Evolutionary conservation across 2,797 vertebrate species (phyloP).

Genomic region (Melanotaenia boesemani): DNA sequence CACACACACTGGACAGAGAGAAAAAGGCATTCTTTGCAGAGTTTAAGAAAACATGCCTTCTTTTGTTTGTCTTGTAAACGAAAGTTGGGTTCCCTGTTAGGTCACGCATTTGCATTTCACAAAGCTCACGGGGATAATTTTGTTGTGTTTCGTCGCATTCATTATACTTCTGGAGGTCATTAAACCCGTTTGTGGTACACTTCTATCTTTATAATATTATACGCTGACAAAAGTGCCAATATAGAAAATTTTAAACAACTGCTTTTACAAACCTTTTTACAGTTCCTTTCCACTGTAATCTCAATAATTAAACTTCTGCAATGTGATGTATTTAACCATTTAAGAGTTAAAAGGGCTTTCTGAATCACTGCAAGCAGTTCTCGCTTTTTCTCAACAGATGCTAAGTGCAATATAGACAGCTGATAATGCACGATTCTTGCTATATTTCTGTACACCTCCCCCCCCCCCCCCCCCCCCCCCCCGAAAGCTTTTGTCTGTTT

Average conservation of each 20-base stretch:
- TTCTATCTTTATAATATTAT: background rate
- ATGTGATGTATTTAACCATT: background rate
- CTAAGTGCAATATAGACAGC: background rate
- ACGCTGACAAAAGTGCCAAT: background rate
- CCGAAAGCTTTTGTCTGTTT: slow-evolving; percentile 1
- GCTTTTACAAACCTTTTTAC: background rate
- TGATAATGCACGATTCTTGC: background rate
- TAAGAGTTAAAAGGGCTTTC: background rate
- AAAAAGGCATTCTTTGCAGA: slow-evolving; percentile 68
- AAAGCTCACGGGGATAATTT: slow-evolving; percentile 63
- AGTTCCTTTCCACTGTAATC: background rate
- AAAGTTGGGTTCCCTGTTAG: slow-evolving; percentile 72
- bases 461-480: too few relatives aligned
- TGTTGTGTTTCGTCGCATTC: slow-evolving; percentile 30
- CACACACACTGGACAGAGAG: slow-evolving; percentile 65
- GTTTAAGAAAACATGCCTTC: slow-evolving; percentile 80
- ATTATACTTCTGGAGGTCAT: slow-evolving; percentile 17
- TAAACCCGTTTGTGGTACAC: background rate
- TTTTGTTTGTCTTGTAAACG: slow-evolving; percentile 84
- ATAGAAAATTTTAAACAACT: background rate
- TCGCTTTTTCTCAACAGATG: background rate
- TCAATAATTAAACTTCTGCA: background rate
- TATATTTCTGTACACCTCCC: background rate
- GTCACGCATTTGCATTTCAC: slow-evolving; percentile 78
- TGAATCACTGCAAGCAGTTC: background rate